phyloP scores from a whole-genome alignment of 2,797 vertebrate species.

The Sarcophilus harrisii region DNA sequence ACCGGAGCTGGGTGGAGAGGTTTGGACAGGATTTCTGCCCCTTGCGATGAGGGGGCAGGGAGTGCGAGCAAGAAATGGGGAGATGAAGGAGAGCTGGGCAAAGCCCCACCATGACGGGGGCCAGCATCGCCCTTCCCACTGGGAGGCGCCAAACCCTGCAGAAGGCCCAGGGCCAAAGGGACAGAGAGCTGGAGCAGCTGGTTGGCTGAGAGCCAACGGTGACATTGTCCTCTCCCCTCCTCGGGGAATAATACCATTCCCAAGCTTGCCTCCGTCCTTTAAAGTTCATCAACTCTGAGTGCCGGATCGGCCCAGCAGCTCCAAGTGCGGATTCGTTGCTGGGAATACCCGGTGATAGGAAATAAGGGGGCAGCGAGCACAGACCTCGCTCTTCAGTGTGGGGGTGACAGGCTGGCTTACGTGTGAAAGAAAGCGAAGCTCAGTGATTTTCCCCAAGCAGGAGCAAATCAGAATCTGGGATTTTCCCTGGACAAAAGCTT shows the following conservation, averaged over 20 bases:
- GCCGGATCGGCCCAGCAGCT: background rate
- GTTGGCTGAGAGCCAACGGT: background rate
- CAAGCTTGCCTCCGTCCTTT: background rate
- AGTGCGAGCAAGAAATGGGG: background rate
- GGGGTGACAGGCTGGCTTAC: background rate
- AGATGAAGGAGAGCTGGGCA: background rate
- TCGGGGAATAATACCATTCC: background rate
- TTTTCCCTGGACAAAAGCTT: background rate
- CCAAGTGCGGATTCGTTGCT: background rate
- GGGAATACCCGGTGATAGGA: background rate
- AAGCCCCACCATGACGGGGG: background rate
- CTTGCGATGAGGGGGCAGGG: background rate
- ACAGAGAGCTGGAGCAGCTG: too few relatives aligned
- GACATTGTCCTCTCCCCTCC: background rate
- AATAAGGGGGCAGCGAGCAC: background rate
- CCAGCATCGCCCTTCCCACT: background rate
- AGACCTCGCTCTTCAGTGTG: background rate
- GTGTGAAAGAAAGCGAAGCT: background rate
- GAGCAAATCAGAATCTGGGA: background rate
- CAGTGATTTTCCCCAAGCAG: background rate
- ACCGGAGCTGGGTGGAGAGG: too few relatives aligned
- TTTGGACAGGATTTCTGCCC: background rate
- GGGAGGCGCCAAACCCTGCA: background rate
- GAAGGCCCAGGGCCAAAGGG: background rate
- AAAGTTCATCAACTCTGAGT: background rate